These are phyloP conservation scores for Rhagologus leucostigma DNA, from an alignment of 2,113 vertebrate species.

Conservation along the genomic window DNA sequence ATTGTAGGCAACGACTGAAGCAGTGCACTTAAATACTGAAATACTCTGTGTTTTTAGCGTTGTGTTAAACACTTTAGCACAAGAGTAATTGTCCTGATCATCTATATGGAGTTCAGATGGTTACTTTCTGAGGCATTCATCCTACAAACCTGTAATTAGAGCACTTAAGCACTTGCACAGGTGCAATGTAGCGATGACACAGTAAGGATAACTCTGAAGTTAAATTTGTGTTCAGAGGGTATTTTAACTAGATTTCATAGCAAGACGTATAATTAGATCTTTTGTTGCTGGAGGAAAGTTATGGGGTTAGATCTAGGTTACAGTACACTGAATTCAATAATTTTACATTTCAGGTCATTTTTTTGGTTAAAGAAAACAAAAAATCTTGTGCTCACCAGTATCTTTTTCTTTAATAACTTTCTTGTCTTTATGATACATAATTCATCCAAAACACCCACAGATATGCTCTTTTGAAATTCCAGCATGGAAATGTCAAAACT, in stretches of 20 bases:
- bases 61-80: not conserved
- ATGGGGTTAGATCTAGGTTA: not conserved
- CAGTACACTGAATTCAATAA: constrained; percentile 1
- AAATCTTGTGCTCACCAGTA: not conserved
- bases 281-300: not conserved
- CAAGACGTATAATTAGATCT: not conserved
- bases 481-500: not conserved
- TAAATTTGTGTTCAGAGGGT: not conserved
- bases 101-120: not conserved
- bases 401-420: not conserved
- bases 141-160: not conserved
- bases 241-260: not conserved
- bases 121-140: not conserved
- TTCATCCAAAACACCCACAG: not conserved
- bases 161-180: not conserved
- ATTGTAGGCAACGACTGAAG: not conserved
- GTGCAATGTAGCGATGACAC: not conserved
- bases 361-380: constrained; percentile 45
- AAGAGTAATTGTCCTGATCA: not conserved
- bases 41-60: not conserved
- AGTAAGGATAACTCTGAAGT: not conserved
- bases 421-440: not conserved
- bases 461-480: not conserved
- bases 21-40: not conserved
- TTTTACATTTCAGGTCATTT: constrained; percentile 28